A percentile compares a stretch with the other conserved stretches of the same genome.
Evolutionary conservation across 2,888 invertebrate species (phyloP).

Genomic region (Sphinx pinastri): DNA sequence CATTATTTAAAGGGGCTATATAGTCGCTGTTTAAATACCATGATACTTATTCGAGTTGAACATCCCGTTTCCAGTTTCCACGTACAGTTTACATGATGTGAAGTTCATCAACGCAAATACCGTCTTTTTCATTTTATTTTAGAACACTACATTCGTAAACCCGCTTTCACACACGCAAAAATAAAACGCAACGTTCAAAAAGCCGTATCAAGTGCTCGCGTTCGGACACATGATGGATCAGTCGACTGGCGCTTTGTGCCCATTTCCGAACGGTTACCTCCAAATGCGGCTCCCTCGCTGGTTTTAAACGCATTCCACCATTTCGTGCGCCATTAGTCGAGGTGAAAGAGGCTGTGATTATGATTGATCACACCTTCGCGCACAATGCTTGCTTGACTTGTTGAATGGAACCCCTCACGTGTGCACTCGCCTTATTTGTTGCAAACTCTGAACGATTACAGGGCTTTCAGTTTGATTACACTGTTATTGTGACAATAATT

Average conservation of each 20-base stretch:
- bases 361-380: constrained; percentile 74
- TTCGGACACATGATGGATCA: constrained; percentile 77
- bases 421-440: constrained; percentile 68
- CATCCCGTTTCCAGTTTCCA: no score
- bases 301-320: constrained; percentile 81
- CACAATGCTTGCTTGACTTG: constrained; percentile 75
- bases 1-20: no score
- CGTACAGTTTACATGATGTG: no score
- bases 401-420: constrained; percentile 75
- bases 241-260: constrained; percentile 67
- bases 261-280: constrained; percentile 79
- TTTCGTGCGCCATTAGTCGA: constrained; percentile 82
- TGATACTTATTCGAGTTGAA: no score
- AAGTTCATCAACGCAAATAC: not conserved
- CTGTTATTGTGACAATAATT: constrained; percentile 31
- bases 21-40: no score
- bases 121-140: not conserved
- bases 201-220: constrained; percentile 41
- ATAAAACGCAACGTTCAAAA: constrained; percentile 33
- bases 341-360: constrained; percentile 82
- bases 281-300: constrained; percentile 71
- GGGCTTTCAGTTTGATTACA: constrained; percentile 34
- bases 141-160: not conserved
- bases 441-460: constrained; percentile 54
- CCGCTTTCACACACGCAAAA: constrained; percentile 26